phyloP scores from a whole-genome alignment of 64 coral and sea anemone species.

The Catalaphyllia jardinei region DNA sequence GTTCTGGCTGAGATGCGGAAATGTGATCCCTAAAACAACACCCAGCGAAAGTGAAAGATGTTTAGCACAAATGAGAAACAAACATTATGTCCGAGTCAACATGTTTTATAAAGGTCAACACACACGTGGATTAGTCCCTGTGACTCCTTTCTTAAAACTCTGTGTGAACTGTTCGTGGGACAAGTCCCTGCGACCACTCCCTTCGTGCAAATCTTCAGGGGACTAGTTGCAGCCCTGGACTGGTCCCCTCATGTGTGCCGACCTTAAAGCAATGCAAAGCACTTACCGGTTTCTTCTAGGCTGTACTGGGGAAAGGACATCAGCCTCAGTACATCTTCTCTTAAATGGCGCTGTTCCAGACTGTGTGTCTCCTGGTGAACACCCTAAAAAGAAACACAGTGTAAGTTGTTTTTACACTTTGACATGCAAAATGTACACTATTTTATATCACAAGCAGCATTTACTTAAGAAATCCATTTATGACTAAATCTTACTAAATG shows the following conservation, averaged over 20 bases:
- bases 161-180: too few species aligned
- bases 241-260: too few species aligned
- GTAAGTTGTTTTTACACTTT: not conserved
- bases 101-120: not conserved
- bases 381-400: not conserved
- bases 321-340: slow-evolving; percentile 80
- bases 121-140: too few species aligned
- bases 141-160: too few species aligned
- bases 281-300: slow-evolving; percentile 44
- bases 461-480: too few species aligned
- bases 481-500: not conserved
- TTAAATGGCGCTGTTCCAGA: slow-evolving; percentile 79
- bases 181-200: too few species aligned
- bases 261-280: not conserved
- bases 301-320: slow-evolving; percentile 50
- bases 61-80: not conserved
- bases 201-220: too few species aligned
- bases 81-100: too few species aligned
- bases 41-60: not conserved
- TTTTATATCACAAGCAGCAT: too few species aligned
- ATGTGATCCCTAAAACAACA: slow-evolving; percentile 71
- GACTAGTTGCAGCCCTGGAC: too few species aligned
- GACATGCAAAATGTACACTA: too few species aligned
- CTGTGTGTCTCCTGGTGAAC: slow-evolving; percentile 82
- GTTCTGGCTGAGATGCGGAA: slow-evolving; percentile 91